A percentile compares a stretch with the other conserved stretches of the same genome.
Evolutionary conservation across 1,140 invertebrate genomes (phyloP).

Genomic region (Neuroterus valhalla): DNA sequence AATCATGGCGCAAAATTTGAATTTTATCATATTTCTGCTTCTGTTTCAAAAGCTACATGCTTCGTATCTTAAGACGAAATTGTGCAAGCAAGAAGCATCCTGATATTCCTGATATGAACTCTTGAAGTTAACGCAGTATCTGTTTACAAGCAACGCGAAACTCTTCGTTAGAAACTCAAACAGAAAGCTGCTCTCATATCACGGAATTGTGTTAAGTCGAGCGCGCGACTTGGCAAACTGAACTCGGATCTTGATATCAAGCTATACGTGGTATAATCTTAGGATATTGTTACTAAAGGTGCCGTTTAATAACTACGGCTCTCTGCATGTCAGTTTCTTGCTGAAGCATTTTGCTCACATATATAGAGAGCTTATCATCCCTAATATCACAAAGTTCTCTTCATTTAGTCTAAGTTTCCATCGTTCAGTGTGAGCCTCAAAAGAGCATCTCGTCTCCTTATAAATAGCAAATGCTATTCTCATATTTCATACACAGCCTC

Average conservation of each 20-base stretch:
- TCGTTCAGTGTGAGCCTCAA: neutral
- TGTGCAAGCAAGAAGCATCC: neutral
- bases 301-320: constrained; percentile 25
- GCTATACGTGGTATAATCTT: constrained; percentile 20
- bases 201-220: constrained; percentile 27
- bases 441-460: constrained; percentile 22
- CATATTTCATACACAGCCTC: neutral
- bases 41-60: no score
- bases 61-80: neutral
- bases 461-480: constrained; percentile 41
- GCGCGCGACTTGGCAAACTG: constrained; percentile 30
- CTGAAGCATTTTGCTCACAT: constrained; percentile 11
- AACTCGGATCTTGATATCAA: constrained; percentile 25
- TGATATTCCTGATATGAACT: constrained; percentile 14
- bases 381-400: constrained; percentile 25
- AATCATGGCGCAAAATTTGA: no score
- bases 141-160: constrained; percentile 20
- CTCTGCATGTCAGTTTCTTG: neutral
- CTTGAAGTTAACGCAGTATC: neutral
- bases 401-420: constrained; percentile 21
- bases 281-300: constrained; percentile 20
- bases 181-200: constrained; percentile 29
- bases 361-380: constrained; percentile 5
- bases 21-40: no score
- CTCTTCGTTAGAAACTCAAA: constrained; percentile 27